These are phyloP conservation scores for Palaemon carinicauda DNA, from an alignment of 1,140 invertebrate genomes.

Conservation along the genomic window DNA sequence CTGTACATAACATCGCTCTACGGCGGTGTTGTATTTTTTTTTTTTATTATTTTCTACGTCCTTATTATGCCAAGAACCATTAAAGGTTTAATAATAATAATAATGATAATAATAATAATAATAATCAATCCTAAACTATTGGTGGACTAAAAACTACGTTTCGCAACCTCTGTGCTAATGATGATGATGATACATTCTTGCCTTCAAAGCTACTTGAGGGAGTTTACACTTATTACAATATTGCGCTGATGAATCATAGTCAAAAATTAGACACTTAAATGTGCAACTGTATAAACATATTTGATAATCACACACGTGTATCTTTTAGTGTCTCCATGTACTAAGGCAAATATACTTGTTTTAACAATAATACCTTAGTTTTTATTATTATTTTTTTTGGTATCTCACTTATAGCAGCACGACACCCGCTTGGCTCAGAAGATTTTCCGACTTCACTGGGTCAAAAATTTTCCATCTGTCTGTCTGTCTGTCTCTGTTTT, in stretches of 20 bases:
- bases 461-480: not conserved
- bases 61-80: not conserved
- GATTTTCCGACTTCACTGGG: not conserved
- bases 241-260: conserved; percentile 52
- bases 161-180: too few species aligned
- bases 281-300: conserved; percentile 53
- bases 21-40: too few species aligned
- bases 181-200: not conserved
- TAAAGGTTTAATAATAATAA: conserved; percentile 19
- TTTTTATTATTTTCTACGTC: not conserved
- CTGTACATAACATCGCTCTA: conserved; percentile 29
- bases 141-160: not conserved
- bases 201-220: conserved; percentile 54
- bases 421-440: conserved; percentile 25
- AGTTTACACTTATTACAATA: conserved; percentile 55
- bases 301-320: conserved; percentile 50
- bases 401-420: not conserved
- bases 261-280: conserved; percentile 56
- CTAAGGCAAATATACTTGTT: conserved; percentile 42
- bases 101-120: conserved; percentile 32
- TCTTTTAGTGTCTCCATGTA: conserved; percentile 14
- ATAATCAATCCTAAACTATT: conserved; percentile 17
- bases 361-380: conserved; percentile 32
- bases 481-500: conserved; percentile 7
- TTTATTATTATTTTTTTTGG: conserved; percentile 4